Base-by-base conservation (phyloP, 1,140 invertebrate genomes). In the Saccostrea glomerata region DNA sequence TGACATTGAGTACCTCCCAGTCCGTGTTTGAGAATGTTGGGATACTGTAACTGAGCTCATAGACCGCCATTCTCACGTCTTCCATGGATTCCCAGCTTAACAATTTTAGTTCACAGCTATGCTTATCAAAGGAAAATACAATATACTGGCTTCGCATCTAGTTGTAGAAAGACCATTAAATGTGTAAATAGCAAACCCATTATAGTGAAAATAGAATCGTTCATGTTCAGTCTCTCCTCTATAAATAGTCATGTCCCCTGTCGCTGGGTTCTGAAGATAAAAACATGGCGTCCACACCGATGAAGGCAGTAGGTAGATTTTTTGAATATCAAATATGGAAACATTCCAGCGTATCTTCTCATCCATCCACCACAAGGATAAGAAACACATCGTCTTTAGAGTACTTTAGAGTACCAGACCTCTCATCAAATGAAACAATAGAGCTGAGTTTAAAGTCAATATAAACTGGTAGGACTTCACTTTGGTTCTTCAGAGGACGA, bases 371-470 rank as follows among this genome's bases (percentile, higher is more conserved):
- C 12, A n/a, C 4, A 54, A 54, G 2, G 70, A 17, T n/a, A 56
- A 47, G 11, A 20, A 47, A 17, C 25, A 23, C 5, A 30, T 15
- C 17, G 70, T 15, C 55, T 47, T 23, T 11, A 86, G 40, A n/a
- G n/a, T n/a, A n/a, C n/a, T n/a, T n/a, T n/a, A n/a, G n/a, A 0
- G 12, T 54, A 12, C 66, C 66, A 13, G 85, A 25, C 23, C 15
- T 77, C 54, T 77, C 85, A 40, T 86, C 85, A 86, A 63, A 86
- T 13, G 70, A 77, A 30, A 77, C 25, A 11, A 77, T 30, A 13
- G 70, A 77, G 30, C 15, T 2, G 15, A 77, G 70, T 36, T 15
- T 30, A 77, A 77, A 13, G 25, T 77, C 70, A 30, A 36, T 4
- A 30, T 11, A 77, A 25, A 77, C 70, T 1, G 70, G 2, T 11